Percentiles rank a stretch among this genome's conserved stretches.
Evolutionary conservation across 2,797 vertebrate species (phyloP).

Genomic region (Mus minutoides): DNA sequence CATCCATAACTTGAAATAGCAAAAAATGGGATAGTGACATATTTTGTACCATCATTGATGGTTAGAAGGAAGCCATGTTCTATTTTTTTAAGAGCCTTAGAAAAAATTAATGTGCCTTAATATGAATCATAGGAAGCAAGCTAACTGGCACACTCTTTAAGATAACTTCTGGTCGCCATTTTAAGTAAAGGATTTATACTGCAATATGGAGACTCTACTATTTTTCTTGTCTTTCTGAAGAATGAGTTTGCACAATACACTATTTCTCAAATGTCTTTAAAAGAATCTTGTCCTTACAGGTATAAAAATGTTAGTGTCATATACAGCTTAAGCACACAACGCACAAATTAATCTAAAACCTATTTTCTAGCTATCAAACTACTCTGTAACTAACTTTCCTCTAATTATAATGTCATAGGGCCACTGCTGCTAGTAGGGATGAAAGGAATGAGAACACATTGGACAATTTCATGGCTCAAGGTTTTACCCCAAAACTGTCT

Average conservation of each 20-base stretch:
- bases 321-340: neutral
- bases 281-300: neutral
- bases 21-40: neutral
- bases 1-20: neutral
- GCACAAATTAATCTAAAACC: neutral
- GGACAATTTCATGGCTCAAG: neutral
- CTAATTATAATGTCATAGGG: neutral
- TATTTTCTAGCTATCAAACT: constrained; percentile 45
- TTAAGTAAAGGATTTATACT: constrained; percentile 17
- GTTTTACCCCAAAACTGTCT: neutral
- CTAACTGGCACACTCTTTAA: neutral
- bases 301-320: neutral
- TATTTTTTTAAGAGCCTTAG: neutral
- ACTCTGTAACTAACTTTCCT: constrained; percentile 34
- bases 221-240: constrained; percentile 8
- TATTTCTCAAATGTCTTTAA: neutral
- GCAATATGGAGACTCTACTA: neutral
- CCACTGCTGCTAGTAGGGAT: neutral
- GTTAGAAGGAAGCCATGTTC: neutral
- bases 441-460: neutral
- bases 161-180: neutral
- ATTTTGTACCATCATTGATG: neutral
- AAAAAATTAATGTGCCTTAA: constrained; percentile 52
- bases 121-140: neutral
- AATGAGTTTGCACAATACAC: neutral